Evolutionary conservation across 1,140 invertebrate species (phyloP), one percentile per base, ranked within the genome.

Genomic region (Macrobrachium nipponense): DNA sequence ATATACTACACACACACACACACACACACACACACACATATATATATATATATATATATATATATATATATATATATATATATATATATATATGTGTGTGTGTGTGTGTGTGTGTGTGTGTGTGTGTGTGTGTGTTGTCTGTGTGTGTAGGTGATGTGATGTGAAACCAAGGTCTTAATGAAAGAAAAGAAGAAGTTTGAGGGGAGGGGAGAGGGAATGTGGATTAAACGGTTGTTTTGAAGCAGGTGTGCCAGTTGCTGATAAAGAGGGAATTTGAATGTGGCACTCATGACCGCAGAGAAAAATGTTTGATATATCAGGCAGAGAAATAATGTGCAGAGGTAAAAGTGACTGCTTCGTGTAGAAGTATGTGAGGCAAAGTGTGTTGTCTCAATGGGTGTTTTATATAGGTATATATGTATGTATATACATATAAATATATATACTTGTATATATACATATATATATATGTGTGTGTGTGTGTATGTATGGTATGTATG

Each of bases 71-170:
- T 2, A 68, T n/a, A n/a, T n/a, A 18, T 2, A 7, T 66, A 23
- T 8, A 23, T 58, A 51, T 77, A 51, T 77, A 11, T 77, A 51
- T 77, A 51, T 77, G 3, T 77, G n/a, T 77, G n/a, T 77, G n/a
- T 77, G 43, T 77, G 43, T 77, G 43, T 77, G 43, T 77, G 75
- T n/a, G 43, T 20, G 75, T 11, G 10, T 77, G 75, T 72, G 70
- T 72, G 20, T 72, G 70, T 72, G 51, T 51, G 2, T 51, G 5
- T 51, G 51, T 51, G 51, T n/a, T n/a, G 43, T 20, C 44, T 11
- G 10, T 77, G 75, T 72, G 70, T 72, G 20, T 72, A 20, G 44
- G 51, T 51, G 2, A n/a, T 51, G 5, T 51, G 51, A n/a, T 51
- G 51, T 36, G 14, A 64, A 23, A 64, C 18, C 17, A 18, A 73